Conservation (phyloP, 1,140 invertebrate species). For the Pygmarrhopalites habei region DNA sequence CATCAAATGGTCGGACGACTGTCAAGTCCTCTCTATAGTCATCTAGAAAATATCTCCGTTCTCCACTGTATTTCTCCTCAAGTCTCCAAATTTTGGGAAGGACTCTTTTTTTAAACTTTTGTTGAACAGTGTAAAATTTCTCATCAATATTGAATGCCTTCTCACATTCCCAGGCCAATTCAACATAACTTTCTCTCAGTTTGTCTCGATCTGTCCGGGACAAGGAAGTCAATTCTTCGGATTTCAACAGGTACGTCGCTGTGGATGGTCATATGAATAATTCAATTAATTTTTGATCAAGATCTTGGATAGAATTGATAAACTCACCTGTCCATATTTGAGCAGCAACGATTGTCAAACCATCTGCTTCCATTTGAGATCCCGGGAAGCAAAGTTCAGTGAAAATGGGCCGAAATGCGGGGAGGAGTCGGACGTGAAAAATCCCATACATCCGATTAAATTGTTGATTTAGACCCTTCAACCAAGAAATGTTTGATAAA, state of each 20-base stretch:
- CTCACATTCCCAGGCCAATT: slow-evolving; percentile 12
- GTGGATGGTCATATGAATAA: too few species aligned
- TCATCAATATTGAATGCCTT: neutral
- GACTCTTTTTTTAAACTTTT: slow-evolving; percentile 12
- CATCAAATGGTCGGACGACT: neutral
- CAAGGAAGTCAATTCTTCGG: neutral
- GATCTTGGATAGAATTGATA: too few species aligned
- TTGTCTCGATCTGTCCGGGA: neutral
- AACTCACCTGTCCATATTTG: slow-evolving; percentile 29
- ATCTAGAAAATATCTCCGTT: neutral
- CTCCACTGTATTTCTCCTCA: neutral
- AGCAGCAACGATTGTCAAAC: slow-evolving; percentile 15
- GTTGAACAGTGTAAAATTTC: slow-evolving; percentile 4
- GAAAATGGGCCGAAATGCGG: neutral
- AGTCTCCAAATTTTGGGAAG: neutral
- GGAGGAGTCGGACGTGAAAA: neutral
- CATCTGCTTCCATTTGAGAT: slow-evolving; percentile 26
- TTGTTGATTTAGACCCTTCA: too few species aligned
- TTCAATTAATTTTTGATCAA: too few species aligned
- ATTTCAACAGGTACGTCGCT: slow-evolving; percentile 10
- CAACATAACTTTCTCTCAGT: neutral
- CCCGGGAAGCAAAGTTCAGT: slow-evolving; percentile 15
- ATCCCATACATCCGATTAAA: too few species aligned
- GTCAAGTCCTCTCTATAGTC: neutral
- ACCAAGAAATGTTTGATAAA: too few species aligned